phyloP scores from a whole-genome alignment of 2,888 invertebrate genomes.

The Melanargia galathea region DNA sequence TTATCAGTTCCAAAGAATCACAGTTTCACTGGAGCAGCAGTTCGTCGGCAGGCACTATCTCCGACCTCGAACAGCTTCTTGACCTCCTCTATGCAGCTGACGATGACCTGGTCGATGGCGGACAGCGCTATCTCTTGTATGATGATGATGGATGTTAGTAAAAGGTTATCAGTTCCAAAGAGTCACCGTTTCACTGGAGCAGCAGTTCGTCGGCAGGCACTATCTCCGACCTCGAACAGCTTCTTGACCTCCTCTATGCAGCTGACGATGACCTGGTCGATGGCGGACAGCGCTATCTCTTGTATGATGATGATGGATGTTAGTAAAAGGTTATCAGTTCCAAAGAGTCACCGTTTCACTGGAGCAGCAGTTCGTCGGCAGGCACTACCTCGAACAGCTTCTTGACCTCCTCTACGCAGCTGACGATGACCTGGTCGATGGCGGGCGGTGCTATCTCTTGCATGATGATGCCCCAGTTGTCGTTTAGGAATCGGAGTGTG shows the following conservation, averaged over 20 bases:
- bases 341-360: constrained; percentile 57
- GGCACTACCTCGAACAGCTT: constrained; percentile 64
- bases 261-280: too few species aligned
- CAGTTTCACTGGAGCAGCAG: background rate
- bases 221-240: too few species aligned
- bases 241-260: too few species aligned
- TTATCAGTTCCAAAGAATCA: background rate
- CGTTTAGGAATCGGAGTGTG: constrained; percentile 70
- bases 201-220: background rate
- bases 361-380: constrained; percentile 53
- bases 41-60: too few species aligned
- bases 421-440: constrained; percentile 65
- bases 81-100: too few species aligned
- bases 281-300: too few species aligned
- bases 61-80: too few species aligned
- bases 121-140: too few species aligned
- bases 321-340: background rate
- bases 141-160: background rate
- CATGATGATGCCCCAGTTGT: constrained; percentile 76
- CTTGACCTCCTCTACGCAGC: constrained; percentile 65
- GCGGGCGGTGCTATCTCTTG: constrained; percentile 73
- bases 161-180: background rate
- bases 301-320: constrained; percentile 55
- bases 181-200: background rate
- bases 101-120: too few species aligned